phyloP scores from a whole-genome alignment of 2,888 invertebrate genomes.

The Calephelis perditalis region DNA sequence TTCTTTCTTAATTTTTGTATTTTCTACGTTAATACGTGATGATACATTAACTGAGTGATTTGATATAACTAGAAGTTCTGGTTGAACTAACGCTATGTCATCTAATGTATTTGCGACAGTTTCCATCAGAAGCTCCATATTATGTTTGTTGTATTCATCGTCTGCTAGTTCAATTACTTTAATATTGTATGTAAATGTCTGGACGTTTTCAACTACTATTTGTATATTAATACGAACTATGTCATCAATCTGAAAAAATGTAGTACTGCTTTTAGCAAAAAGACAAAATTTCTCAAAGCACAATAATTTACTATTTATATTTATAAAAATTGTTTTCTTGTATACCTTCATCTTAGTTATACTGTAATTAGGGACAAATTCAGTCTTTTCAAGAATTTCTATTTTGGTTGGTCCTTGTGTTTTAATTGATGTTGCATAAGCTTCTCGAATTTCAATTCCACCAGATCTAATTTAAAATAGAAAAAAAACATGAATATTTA shows the following conservation, averaged over 20 bases:
- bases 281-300: too few relatives aligned
- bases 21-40: conserved; percentile 75
- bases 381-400: conserved; percentile 87
- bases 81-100: conserved; percentile 83
- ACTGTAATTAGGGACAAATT: conserved; percentile 82
- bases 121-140: conserved; percentile 70
- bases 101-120: conserved; percentile 78
- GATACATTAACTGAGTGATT: conserved; percentile 69
- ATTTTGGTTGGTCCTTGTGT: conserved; percentile 81
- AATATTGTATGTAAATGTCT: conserved; percentile 74
- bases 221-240: conserved; percentile 82
- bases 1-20: conserved; percentile 78
- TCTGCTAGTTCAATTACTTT: conserved; percentile 76
- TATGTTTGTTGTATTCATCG: conserved; percentile 67
- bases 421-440: conserved; percentile 86
- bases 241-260: conserved; percentile 55
- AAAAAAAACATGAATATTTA: neutral
- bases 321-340: too few relatives aligned
- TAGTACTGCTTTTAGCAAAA: too few relatives aligned
- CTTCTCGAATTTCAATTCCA: conserved; percentile 86
- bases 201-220: conserved; percentile 84
- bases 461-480: conserved; percentile 75
- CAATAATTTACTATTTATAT: too few relatives aligned
- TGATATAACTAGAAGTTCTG: conserved; percentile 79
- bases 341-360: conserved; percentile 58